These are phyloP conservation scores for Orthosia incerta DNA, from an alignment of 2,888 invertebrate species.

Conservation along the genomic window DNA sequence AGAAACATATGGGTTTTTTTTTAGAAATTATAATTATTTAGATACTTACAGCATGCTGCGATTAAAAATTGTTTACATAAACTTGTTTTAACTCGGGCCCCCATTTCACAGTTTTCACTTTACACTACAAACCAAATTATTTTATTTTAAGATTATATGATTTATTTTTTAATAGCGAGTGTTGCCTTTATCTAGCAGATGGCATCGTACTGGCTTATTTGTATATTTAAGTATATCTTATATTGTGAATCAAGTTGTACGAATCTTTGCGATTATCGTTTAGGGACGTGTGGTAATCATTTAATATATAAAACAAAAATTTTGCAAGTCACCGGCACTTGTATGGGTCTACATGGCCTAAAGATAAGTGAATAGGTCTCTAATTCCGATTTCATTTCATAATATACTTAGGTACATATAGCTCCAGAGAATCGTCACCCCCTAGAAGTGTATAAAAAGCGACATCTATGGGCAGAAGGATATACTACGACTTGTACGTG, in stretches of 20 bases:
- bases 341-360: too few species aligned
- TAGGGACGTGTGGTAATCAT: not conserved
- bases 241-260: not conserved
- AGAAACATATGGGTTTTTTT: not conserved
- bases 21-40: not conserved
- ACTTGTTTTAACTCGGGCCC: not conserved
- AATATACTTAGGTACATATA: too few species aligned
- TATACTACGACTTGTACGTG: too few species aligned
- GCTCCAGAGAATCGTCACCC: too few species aligned
- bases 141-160: not conserved
- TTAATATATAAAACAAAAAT: not conserved
- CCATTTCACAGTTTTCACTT: constrained; percentile 4
- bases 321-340: not conserved
- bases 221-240: not conserved
- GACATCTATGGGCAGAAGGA: too few species aligned
- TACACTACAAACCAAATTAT: not conserved
- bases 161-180: too few species aligned
- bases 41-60: constrained; percentile 32
- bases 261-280: not conserved
- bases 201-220: not conserved
- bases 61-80: constrained; percentile 27
- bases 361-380: too few species aligned
- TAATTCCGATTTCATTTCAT: too few species aligned
- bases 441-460: too few species aligned
- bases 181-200: not conserved